Evolutionary conservation across 2,113 vertebrate species (phyloP).

Genomic region (Eptesicus fuscus): DNA sequence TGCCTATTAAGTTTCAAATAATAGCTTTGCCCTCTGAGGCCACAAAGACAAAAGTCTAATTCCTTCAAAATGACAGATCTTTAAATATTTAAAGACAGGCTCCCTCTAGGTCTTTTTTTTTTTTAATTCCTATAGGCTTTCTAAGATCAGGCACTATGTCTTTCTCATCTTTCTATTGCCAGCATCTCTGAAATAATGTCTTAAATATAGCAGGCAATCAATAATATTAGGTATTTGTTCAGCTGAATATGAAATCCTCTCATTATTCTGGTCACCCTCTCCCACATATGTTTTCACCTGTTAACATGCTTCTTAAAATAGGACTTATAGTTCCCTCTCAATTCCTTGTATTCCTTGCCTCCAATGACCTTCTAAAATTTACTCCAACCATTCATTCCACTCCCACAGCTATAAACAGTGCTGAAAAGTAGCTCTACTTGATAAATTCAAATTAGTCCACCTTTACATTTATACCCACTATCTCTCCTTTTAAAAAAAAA

Average conservation of each 20-base stretch:
- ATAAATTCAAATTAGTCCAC: not conserved
- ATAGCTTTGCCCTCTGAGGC: conserved; percentile 14
- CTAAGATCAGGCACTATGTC: conserved; percentile 25
- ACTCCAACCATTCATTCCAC: not conserved
- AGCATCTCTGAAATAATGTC: conserved; percentile 50
- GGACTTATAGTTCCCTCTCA: conserved; percentile 1
- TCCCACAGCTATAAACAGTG: not conserved
- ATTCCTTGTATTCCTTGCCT: not conserved
- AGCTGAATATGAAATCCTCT: conserved; percentile 25
- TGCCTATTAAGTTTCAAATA: not conserved
- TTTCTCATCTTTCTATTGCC: conserved; percentile 29
- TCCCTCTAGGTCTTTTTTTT: not conserved
- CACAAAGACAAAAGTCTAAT: conserved; percentile 52
- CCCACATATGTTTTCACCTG: conserved; percentile 43
- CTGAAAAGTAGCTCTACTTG: not conserved
- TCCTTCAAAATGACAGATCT: conserved; percentile 44
- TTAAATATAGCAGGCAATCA: conserved; percentile 59
- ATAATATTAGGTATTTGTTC: conserved; percentile 33
- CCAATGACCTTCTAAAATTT: not conserved
- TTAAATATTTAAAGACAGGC: conserved; percentile 64
- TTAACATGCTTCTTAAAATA: conserved; percentile 44
- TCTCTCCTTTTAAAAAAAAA: not conserved
- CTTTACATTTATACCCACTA: not conserved
- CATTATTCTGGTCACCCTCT: conserved; percentile 16
- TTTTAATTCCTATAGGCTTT: conserved; percentile 27